Evolutionary conservation across 2,888 invertebrate genomes (phyloP), one percentile per base, ranked within the genome.

Genomic region (Drosophila picticornis): DNA sequence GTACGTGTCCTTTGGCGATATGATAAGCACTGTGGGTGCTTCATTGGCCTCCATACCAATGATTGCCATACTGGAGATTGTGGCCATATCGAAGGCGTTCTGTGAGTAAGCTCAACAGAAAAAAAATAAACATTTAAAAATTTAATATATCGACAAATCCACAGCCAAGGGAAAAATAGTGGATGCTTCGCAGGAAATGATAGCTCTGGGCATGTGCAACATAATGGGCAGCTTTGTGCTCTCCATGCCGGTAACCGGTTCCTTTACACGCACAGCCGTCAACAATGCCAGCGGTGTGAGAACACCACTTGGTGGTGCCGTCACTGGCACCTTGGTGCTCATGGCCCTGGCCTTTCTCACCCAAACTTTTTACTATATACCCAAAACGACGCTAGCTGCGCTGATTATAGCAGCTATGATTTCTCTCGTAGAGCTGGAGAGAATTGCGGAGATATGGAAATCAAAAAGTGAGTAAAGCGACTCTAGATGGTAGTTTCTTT

Each of bases 361-460:
- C 0, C 95, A 96, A 2, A 95, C 96, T n/a, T 98, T 98, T 92
- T 96, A 95, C 92, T 98, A 94, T 93, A 97, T 98, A 88, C 98
- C 98, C 2, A 97, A 97, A 91, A 95, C 98, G 0, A 96, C 97
- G 0, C 94, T 99, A 11, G 96, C 98, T 0, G 97, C 96, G 0
- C 96, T 99, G 75, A 98, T 99, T 80, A 96, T 98, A 76, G 96
- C 97, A 32, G 98, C 98, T 22, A 98, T 99, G 95, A 95, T 96
- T 84, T 96, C 96, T 76, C 95, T 98, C 94, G 94, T 98, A 19
- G 97, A 98, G 76, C 93, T 96, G 69, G 94, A 94, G 43, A 95
- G 96, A 38, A 94, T 97, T 16, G 90, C 91, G 25, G 94, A 95
- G 1, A 94, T 98, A 65, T 98, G 97, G 97, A 95, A 94, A 86